Conservation (phyloP, 2,888 invertebrate genomes). For the Calameuta filiformis region DNA sequence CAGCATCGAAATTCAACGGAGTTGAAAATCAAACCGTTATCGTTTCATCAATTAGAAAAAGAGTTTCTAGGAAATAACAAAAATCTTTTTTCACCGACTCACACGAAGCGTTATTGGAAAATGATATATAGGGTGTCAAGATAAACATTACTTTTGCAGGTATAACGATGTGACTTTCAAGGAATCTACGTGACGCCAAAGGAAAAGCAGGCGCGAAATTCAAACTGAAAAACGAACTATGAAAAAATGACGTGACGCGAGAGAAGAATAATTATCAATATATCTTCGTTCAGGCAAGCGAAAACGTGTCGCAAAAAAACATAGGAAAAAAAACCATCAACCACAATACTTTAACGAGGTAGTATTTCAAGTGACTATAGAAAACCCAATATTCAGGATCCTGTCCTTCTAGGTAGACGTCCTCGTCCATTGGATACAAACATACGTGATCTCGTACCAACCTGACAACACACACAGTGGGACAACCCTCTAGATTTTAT, state of each 20-base stretch:
- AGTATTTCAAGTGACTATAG: conserved; percentile 34
- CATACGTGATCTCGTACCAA: background rate
- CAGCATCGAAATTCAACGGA: background rate
- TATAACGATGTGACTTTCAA: background rate
- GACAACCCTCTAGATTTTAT: conserved; percentile 11
- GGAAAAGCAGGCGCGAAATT: background rate
- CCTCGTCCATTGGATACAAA: background rate
- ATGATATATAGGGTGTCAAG: no score
- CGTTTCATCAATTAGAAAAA: background rate
- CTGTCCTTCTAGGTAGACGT: background rate
- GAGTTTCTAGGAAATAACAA: background rate
- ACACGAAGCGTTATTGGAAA: no score
- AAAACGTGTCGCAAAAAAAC: background rate
- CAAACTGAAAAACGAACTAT: background rate
- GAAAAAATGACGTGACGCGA: background rate
- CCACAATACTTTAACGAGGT: conserved; percentile 34
- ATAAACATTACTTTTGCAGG: no score
- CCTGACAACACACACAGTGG: background rate
- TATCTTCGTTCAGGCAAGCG: background rate
- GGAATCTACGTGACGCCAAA: no score
- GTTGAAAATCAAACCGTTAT: background rate
- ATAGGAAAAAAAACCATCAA: conserved; percentile 10
- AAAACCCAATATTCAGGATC: conserved; percentile 18
- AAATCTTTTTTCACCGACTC: background rate
- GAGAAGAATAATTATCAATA: background rate